Base-by-base conservation (phyloP, 2,888 invertebrate genomes). In the Ceraclea dissimilis region DNA sequence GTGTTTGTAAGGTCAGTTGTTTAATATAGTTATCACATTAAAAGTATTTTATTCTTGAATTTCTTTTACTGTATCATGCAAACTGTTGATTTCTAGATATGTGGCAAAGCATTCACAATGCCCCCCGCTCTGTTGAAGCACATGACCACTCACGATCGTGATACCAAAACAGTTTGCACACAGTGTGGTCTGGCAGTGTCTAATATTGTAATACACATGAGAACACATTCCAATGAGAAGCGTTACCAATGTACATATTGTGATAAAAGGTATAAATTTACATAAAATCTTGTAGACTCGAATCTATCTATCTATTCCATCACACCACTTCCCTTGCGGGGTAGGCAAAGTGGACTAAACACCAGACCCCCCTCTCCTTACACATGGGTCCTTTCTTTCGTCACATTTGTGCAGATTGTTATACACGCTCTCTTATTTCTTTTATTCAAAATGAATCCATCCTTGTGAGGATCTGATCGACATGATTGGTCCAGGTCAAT, bases 71-170 rank as follows among this genome's bases (percentile, higher is more conserved):
- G n/a, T n/a, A n/a, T n/a, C n/a, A n/a, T n/a, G n/a, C n/a, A n/a
- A n/a, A n/a, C n/a, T n/a, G n/a, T n/a, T n/a, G n/a, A n/a, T 49
- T 22, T 58, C n/a, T 19, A 61, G 61, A 49, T 47, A 2, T 61
- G 61, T 20, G 54, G 52, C 33, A 61, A 59, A 34, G 52, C 49
- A 2, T 61, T 59, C 34, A 21, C 53, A 13, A 43, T 58, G 34
- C 26, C 52, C 2, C 44, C 56, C 16, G 59, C 53, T 47, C 47
- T 61, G 21, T 11, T 44, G 5, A 53, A 44, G 13, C 61, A 61
- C 50, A 19, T 49, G n/a, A 51, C 52, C 13, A 34, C 48, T 11
- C 61, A 61, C 22, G 43, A 31, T 8, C 18, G n/a, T 2, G 48
- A 26, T 5, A 56, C 50, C 2, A 21, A 13, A 2, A 51, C 56